Base-by-base conservation (phyloP, 2,113 vertebrate genomes). In the Anoura caudifer region DNA sequence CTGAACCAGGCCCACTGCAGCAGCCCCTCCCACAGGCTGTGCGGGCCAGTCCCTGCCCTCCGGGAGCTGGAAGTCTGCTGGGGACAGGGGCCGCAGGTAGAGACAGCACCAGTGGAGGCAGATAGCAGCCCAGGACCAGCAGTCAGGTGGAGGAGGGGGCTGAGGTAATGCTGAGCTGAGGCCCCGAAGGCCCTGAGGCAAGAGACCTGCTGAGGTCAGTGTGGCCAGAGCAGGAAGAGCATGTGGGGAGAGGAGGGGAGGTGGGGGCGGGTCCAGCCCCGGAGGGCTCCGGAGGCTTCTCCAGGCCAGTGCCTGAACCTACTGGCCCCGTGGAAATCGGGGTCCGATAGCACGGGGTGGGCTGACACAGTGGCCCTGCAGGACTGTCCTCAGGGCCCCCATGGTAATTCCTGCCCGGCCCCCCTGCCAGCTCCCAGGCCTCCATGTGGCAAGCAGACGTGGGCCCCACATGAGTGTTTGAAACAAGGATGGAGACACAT, bases 211-310 rank as follows among this genome's bases (percentile, higher is more conserved):
- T 0, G 54, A 83, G 24, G 47, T n/a, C 47, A 12, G 36, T 3
- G 0, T 0, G 3, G 81, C 38, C 10, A 7, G 36, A 45, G 38
- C 31, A 1, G 0, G 1, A 8, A 5, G 45, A 47, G 22, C 16
- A 0, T 0, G 10, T 7, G 10, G 8, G 4, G 10, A 36, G 22
- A 10, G 10, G 28, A 4, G 3, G 4, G 67, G 41, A 7, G 9
- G 52, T 33, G 43, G 3, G 3, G 36, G 69, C 12, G 33, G 24
- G 41, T 15, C 82, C 31, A 1, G 14, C 16, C 52, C 17, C 7
- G 56, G 72, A 5, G 15, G 2, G 11, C n/a, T 56, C 16, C 50
- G 1, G 4, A 16, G 54, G 41, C 26, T 9, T 17, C 19, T 26
- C 70, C 86, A 28, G 33, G 33, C 4, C 4, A 6, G 14, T 5